Conservation (phyloP, 1,140 invertebrate genomes). For the Campodea augens region DNA sequence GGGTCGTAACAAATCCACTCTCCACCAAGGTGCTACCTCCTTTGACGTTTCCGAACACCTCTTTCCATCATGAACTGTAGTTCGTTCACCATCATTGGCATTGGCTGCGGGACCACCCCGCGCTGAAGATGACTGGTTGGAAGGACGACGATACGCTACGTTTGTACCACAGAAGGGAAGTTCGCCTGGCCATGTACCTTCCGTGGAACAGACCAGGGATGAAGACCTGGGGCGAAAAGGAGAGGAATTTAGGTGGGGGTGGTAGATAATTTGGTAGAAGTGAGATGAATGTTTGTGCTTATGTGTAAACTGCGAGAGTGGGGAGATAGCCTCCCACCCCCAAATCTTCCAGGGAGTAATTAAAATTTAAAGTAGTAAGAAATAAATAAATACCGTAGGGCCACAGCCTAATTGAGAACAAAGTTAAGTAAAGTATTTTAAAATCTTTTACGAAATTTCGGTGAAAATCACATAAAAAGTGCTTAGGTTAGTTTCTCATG, state of each 20-base stretch:
- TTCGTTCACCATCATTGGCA: slow-evolving; percentile 65
- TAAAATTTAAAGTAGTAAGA: slow-evolving; percentile 8
- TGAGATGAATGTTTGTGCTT: neutral
- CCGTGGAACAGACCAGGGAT: slow-evolving; percentile 27
- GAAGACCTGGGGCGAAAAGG: slow-evolving; percentile 8
- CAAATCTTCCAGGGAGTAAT: neutral
- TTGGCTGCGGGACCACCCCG: slow-evolving; percentile 57
- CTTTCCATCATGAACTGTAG: slow-evolving; percentile 64
- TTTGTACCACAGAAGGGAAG: slow-evolving; percentile 73
- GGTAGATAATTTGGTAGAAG: neutral
- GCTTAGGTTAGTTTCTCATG: too few species aligned
- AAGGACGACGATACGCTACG: slow-evolving; percentile 64
- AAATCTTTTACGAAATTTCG: too few species aligned
- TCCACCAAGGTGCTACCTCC: slow-evolving; percentile 80
- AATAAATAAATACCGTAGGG: too few species aligned
- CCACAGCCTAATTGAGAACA: too few species aligned
- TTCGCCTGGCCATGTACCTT: slow-evolving; percentile 54
- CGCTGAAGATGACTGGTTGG: slow-evolving; percentile 72
- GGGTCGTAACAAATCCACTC: slow-evolving; percentile 60
- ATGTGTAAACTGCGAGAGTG: slow-evolving; percentile 20
- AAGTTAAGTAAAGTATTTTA: too few species aligned
- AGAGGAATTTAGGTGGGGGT: neutral
- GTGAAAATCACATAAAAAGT: too few species aligned
- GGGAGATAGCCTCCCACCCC: slow-evolving; percentile 22
- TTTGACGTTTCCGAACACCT: slow-evolving; percentile 72